Conservation (phyloP, 2,797 vertebrate species). For the Rhinatrema bivittatum region DNA sequence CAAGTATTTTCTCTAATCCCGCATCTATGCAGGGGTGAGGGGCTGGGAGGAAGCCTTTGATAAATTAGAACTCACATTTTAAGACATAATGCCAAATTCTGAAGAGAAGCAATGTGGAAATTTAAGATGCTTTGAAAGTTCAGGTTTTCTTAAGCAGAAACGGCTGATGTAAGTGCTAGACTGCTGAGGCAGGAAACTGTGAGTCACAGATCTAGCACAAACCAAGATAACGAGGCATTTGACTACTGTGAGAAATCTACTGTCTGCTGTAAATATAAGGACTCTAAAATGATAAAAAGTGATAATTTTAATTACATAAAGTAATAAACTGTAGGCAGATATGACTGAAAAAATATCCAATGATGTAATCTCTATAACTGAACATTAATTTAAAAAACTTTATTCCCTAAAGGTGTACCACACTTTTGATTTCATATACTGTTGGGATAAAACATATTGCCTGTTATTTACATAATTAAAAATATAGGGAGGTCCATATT, state of each 20-base stretch:
- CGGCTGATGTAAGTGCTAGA: conserved; percentile 26
- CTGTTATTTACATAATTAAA: too few relatives aligned
- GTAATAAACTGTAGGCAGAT: conserved; percentile 5
- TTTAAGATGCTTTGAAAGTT: conserved; percentile 6
- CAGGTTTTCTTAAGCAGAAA: too few relatives aligned
- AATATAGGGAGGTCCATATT: too few relatives aligned
- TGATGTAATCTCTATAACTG: conserved; percentile 8
- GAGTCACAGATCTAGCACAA: conserved; percentile 30
- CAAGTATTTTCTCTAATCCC: background rate
- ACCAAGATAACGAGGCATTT: conserved; percentile 24
- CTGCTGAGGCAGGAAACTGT: conserved; percentile 14
- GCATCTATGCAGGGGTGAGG: background rate
- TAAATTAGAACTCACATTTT: too few relatives aligned
- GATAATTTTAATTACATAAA: background rate
- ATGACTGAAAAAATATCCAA: conserved; percentile 4
- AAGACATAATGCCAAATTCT: conserved; percentile 5
- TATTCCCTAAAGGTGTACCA: too few relatives aligned
- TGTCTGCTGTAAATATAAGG: conserved; percentile 28
- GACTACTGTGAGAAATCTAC: conserved; percentile 15
- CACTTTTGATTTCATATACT: too few relatives aligned
- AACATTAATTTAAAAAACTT: too few relatives aligned
- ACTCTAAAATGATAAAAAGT: conserved; percentile 5
- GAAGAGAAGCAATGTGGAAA: conserved; percentile 6
- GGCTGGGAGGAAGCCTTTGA: background rate
- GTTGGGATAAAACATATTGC: too few relatives aligned